These are phyloP conservation scores for Pterostichus madidus DNA, from an alignment of 2,888 invertebrate species.

Conservation along the genomic window DNA sequence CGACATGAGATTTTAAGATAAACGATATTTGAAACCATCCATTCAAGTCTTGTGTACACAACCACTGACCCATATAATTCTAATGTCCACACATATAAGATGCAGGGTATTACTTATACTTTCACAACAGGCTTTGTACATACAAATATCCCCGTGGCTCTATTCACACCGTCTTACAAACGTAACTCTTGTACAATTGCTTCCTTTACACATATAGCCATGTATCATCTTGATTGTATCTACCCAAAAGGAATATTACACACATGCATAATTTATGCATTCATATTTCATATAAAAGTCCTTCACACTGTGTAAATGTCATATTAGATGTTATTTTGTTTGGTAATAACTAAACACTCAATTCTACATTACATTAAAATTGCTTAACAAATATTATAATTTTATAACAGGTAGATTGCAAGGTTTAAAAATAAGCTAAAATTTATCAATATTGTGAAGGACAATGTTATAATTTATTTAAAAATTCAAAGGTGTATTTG, in stretches of 20 bases:
- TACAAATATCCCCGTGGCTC: background rate
- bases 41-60: constrained; percentile 37
- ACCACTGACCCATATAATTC: constrained; percentile 60
- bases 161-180: constrained; percentile 17
- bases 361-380: too few relatives aligned
- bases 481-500: too few relatives aligned
- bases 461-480: too few relatives aligned
- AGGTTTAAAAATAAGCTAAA: too few relatives aligned
- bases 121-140: constrained; percentile 27
- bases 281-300: background rate
- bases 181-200: constrained; percentile 12
- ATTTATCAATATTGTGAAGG: too few relatives aligned
- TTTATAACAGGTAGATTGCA: too few relatives aligned
- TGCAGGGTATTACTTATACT: constrained; percentile 35
- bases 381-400: too few relatives aligned
- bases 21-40: constrained; percentile 61
- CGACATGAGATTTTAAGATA: constrained; percentile 56
- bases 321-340: too few relatives aligned
- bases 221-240: constrained; percentile 39
- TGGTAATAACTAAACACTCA: too few relatives aligned
- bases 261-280: background rate
- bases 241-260: background rate
- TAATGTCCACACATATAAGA: constrained; percentile 37
- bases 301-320: too few relatives aligned
- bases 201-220: constrained; percentile 2